Base-by-base conservation (phyloP, 2,113 vertebrate species). In the Xiphophorus couchianus region DNA sequence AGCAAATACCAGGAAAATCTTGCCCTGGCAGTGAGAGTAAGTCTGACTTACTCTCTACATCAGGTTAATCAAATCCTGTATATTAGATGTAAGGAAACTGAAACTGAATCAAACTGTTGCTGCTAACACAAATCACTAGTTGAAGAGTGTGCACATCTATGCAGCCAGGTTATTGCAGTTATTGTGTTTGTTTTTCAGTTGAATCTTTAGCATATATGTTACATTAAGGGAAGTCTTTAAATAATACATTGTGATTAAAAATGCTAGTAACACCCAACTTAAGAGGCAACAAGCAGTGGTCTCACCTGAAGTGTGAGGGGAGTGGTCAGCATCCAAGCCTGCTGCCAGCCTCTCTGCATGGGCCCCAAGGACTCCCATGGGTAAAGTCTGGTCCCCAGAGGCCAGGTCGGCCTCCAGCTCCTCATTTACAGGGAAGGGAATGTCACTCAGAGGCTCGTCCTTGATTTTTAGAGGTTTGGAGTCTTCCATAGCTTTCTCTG, bases 391-490 rank as follows among this genome's bases (percentile, higher is more conserved):
- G 77, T 99, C 98, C 66, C 96, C 96, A 8, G 97, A 94, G 44
- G 97, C 95, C 84, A 96, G 84, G 83, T 98, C 97, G 0, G 95
- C 96, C 81, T 99, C 98, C 0, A 95, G 92, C 81, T 98, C 97
- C 87, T 99, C 97, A 1, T 95, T 98, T 84, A 98, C 93, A 13
- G 97, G 96, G 88, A 99, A 98, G 27, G 96, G 89, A 80, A 98
- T 97, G 91, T 97, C 96, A 33, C 95, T 97, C 83, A 97, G 92
- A 13, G 96, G 97, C 48, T 99, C 98, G 30, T 98, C 97, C 84
- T 99, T 99, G 81, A 99, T 96, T 87, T 96, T 96, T 33, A 95
- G 91, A n/a, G 97, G 97, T 62, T 99, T 99, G 6, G 95, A 94
- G 87, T 99, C 98, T 84, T 99, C 98, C 61, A 95, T 88, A 80